Evolutionary conservation across 2,797 vertebrate genomes (phyloP).

Genomic region (Hypotaenidia philippensis): DNA sequence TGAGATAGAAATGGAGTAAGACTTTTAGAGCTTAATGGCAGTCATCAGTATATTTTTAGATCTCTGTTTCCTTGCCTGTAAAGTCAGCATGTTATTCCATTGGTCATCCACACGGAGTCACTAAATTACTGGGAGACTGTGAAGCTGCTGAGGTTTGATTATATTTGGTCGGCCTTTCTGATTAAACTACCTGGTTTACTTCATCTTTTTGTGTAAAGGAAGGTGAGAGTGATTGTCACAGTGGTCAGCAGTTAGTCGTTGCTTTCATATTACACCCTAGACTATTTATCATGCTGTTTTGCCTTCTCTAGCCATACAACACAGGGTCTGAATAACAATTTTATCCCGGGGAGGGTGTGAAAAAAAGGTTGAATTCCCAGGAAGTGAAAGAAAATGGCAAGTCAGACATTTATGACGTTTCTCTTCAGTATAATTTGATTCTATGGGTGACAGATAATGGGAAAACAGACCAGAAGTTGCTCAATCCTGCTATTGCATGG

Average conservation of each 20-base stretch:
- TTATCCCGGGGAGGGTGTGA: neutral
- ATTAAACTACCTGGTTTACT: neutral
- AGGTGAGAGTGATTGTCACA: neutral
- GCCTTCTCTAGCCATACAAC: neutral
- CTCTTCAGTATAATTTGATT: neutral
- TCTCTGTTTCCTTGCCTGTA: neutral
- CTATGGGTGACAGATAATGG: neutral
- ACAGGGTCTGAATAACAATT: neutral
- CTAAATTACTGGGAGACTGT: constrained; percentile 48
- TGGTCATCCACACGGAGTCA: constrained; percentile 79
- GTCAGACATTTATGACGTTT: neutral
- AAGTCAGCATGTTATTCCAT: constrained; percentile 47
- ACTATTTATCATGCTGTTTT: neutral
- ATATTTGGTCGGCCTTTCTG: neutral
- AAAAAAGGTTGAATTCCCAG: neutral
- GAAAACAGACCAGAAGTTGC: neutral
- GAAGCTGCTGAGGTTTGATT: neutral
- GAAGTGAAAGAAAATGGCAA: neutral
- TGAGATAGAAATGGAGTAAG: neutral
- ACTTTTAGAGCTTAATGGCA: neutral
- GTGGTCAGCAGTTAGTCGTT: neutral
- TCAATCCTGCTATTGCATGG: neutral
- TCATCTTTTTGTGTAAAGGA: neutral
- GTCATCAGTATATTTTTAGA: neutral
- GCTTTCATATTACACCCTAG: neutral